These are phyloP conservation scores for Talpa occidentalis DNA, from an alignment of 2,113 vertebrate genomes.

Conservation along the genomic window DNA sequence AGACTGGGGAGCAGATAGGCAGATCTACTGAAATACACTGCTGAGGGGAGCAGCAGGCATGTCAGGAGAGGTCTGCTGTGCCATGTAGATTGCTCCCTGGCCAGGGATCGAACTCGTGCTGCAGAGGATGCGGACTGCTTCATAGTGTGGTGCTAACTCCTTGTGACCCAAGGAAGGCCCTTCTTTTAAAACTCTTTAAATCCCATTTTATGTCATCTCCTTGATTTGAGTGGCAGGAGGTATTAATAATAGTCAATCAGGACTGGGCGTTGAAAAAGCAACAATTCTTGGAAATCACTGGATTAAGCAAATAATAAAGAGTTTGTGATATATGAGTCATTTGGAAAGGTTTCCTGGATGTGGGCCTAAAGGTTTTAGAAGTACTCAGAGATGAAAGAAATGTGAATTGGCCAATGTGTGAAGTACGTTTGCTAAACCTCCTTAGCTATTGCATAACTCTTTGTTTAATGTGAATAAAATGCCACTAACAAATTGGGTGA, in stretches of 20 bases:
- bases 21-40: too few relatives aligned
- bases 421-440: neutral
- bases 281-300: neutral
- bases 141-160: too few relatives aligned
- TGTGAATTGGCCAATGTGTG: neutral
- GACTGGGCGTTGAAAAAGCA: neutral
- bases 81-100: too few relatives aligned
- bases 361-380: neutral
- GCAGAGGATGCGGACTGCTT: too few relatives aligned
- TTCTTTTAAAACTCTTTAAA: neutral
- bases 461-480: conserved; percentile 1
- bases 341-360: neutral
- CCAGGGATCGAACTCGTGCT: too few relatives aligned
- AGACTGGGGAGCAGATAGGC: too few relatives aligned
- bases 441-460: neutral
- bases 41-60: too few relatives aligned
- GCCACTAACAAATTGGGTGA: neutral
- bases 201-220: neutral
- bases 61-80: too few relatives aligned
- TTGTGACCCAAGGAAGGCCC: too few relatives aligned
- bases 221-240: neutral
- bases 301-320: neutral
- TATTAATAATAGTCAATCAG: neutral
- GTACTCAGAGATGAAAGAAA: neutral
- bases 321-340: neutral